phyloP scores from a whole-genome alignment of 1,140 invertebrate species.

The Drosophila lowei region DNA sequence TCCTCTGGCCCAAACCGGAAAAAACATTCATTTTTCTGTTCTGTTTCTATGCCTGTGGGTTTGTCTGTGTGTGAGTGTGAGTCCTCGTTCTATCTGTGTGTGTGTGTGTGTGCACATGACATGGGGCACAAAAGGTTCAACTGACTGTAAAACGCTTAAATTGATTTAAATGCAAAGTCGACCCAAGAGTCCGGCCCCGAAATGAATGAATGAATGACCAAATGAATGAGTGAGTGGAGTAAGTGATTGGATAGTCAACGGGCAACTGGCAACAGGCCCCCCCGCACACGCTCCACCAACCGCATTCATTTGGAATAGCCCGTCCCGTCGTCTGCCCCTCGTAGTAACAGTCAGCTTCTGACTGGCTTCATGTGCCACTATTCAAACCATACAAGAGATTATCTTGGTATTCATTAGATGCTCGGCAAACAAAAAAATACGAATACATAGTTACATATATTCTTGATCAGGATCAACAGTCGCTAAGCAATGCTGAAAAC shows the following conservation, averaged over 20 bases:
- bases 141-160: conserved; percentile 80
- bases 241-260: conserved; percentile 44
- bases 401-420: too few species aligned
- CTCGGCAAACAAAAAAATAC: too few species aligned
- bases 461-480: too few species aligned
- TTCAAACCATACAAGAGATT: too few species aligned
- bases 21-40: conserved; percentile 18
- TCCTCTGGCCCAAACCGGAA: neutral
- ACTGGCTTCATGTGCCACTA: too few species aligned
- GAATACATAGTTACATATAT: too few species aligned
- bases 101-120: conserved; percentile 46
- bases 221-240: conserved; percentile 45
- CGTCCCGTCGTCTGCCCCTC: neutral
- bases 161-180: conserved; percentile 78
- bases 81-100: conserved; percentile 10
- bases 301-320: conserved; percentile 10
- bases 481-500: too few species aligned
- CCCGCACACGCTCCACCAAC: neutral
- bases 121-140: conserved; percentile 74
- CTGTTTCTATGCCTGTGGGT: conserved; percentile 32
- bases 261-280: neutral
- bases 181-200: conserved; percentile 52
- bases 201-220: conserved; percentile 52
- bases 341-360: conserved; percentile 6
- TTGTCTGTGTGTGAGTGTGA: conserved; percentile 11